A percentile compares a stretch with the other conserved stretches of the same genome.
Conservation (phyloP, 2,113 vertebrate species). For the Pristiophorus japonicus region DNA sequence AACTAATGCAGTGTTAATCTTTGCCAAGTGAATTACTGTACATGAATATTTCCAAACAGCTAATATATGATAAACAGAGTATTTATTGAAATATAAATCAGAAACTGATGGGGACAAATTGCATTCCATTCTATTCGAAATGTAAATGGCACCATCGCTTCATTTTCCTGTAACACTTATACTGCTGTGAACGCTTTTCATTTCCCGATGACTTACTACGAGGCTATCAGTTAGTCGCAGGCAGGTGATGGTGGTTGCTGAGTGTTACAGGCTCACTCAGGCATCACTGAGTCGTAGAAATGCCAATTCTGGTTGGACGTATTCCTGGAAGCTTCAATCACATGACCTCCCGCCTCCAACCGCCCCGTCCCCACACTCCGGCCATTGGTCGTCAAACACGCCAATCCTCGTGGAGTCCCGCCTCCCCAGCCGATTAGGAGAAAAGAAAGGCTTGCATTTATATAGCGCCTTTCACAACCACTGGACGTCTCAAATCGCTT, state of each 20-base stretch:
- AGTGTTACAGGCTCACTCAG: neutral
- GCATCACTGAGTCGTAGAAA: neutral
- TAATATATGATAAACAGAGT: slow-evolving; percentile 4
- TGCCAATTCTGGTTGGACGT: neutral
- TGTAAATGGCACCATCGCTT: neutral
- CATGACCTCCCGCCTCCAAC: neutral
- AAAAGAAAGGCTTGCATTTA: no score
- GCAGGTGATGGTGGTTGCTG: neutral
- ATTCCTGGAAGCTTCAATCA: neutral
- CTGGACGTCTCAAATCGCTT: no score
- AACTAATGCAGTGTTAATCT: neutral
- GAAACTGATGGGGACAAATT: neutral
- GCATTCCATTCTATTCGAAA: neutral
- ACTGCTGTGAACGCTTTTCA: neutral
- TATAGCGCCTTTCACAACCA: no score
- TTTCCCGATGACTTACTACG: neutral
- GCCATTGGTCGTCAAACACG: neutral
- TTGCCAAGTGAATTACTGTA: neutral
- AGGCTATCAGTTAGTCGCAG: neutral
- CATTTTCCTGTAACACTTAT: no score
- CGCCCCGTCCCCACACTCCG: no score
- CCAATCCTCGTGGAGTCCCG: no score
- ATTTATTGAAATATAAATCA: neutral
- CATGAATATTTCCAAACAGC: neutral
- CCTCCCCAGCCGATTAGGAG: neutral